Percentiles rank a stretch among this genome's conserved stretches.
phyloP scores from a whole-genome alignment of 2,113 vertebrate genomes.

The Axis porcinus region DNA sequence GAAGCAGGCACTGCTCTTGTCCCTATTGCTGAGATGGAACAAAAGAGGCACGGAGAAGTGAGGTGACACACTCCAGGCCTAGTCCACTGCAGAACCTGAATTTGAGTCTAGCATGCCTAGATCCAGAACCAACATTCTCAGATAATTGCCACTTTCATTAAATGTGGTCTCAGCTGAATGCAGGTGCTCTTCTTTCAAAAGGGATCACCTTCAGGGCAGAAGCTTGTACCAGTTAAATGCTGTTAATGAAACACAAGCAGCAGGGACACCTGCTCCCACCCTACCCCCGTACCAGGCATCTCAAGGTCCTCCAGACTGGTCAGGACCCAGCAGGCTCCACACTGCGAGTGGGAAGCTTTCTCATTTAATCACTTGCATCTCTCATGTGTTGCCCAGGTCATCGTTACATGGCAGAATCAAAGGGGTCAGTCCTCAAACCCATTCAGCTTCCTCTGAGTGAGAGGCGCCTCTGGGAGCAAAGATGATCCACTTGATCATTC shows the following conservation, averaged over 20 bases:
- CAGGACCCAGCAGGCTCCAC: not conserved
- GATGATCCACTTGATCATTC: not conserved
- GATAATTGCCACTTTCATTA: not conserved
- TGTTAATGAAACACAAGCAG: not conserved
- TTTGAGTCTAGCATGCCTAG: not conserved
- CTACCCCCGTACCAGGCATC: fast-evolving
- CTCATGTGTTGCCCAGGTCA: not conserved
- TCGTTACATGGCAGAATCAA: not conserved
- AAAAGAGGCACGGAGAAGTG: not conserved
- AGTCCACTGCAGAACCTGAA: not conserved
- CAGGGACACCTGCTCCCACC: fast-evolving
- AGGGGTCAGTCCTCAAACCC: not conserved
- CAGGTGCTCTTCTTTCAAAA: not conserved
- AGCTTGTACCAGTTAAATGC: not conserved
- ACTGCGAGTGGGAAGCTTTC: fast-evolving
- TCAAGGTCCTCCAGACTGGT: not conserved
- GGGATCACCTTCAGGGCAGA: not conserved
- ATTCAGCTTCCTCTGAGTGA: not conserved
- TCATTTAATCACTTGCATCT: not conserved
- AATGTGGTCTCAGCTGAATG: not conserved
- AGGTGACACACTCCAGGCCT: fast-evolving
- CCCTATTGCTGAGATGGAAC: not conserved
- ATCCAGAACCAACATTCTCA: too few species aligned
- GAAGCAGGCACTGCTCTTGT: too few species aligned
- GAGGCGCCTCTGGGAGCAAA: not conserved